phyloP scores from a whole-genome alignment of 2,888 invertebrate species.

The Trimorus sp. region DNA sequence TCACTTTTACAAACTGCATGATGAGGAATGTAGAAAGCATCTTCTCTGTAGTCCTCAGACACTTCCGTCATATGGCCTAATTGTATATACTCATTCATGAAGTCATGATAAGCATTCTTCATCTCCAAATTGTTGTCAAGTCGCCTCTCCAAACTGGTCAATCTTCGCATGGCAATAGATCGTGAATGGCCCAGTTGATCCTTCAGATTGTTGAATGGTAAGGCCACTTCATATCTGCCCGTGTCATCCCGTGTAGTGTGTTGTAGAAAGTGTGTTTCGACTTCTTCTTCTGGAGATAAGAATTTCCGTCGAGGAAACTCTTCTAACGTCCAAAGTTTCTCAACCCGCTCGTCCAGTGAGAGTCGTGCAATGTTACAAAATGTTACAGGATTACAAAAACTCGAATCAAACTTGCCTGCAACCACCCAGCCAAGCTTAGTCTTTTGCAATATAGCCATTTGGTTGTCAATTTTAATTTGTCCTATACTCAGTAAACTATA shows the following conservation, averaged over 20 bases:
- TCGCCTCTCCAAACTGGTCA: background rate
- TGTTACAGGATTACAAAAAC: background rate
- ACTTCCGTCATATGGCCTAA: no score
- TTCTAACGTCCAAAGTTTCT: slow-evolving; percentile 48
- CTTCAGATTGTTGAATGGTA: background rate
- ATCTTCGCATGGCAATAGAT: background rate
- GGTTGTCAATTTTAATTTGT: slow-evolving; percentile 35
- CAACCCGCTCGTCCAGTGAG: background rate
- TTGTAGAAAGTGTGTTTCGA: slow-evolving; percentile 39
- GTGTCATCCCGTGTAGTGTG: background rate
- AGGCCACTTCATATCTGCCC: slow-evolving; percentile 20
- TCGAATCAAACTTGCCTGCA: background rate
- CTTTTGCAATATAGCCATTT: slow-evolving; percentile 47
- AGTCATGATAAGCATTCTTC: background rate
- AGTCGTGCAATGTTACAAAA: background rate
- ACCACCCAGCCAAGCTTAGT: slow-evolving; percentile 57
- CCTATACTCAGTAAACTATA: slow-evolving; percentile 44
- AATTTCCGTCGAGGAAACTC: slow-evolving; percentile 2
- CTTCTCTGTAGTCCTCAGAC: no score
- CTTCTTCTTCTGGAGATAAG: slow-evolving; percentile 23
- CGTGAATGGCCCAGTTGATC: slow-evolving; percentile 6
- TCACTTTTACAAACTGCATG: slow-evolving; percentile 6
- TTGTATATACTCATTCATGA: no score
- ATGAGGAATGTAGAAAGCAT: slow-evolving; percentile 10
- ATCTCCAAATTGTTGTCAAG: background rate